Base-by-base conservation (phyloP, 1,140 invertebrate species). In the Cotesia chilonis region DNA sequence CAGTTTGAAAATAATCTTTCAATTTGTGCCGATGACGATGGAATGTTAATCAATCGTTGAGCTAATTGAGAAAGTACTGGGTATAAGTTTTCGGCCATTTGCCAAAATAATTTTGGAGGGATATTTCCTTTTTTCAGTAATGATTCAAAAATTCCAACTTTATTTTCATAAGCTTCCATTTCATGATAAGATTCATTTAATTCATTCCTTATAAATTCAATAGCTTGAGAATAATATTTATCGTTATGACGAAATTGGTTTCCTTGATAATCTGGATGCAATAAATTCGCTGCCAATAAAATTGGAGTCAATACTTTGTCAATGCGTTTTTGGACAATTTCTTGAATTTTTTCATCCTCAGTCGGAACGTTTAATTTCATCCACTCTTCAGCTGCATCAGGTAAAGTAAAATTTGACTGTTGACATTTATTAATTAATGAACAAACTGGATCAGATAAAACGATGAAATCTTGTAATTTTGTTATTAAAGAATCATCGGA, bases 391-490 rank as follows among this genome's bases (percentile, higher is more conserved):
- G 64, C 54, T 28, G 63, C 52, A 61, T 75, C 70, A 7, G 70
- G 51, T 37, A 66, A 52, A 41, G 12, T 72, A 10, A 5, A 70
- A 12, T 9, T 60, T 14, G 35, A 35, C 60, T 72, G 35, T 47
- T 75, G 59, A 51, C 70, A 75, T 38, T 66, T 72, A 41, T 66
- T 68, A 12, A 72, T 61, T 20, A 75, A 36, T 38, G 69, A 12
- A 52, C 71, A 72, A 14, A 72, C 20, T 12, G 55, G 54, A 59
- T 75, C 63, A 41, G 72, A 70, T 9, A 75, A 69, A 5, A 71
- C 14, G 20, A 72, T 41, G 55, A 28, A 70, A 35, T 66, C 9
- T 63, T 66, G 36, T 38, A 75, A 38, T 59, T 68, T 35, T 47
- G 12, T 57, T 28, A 12, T 59, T 5, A 35, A 75, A 9, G 47